Percentiles rank a stretch among this genome's conserved stretches.
Evolutionary conservation across 2,113 vertebrate genomes (phyloP).

Genomic region (Orthonyx spaldingii): DNA sequence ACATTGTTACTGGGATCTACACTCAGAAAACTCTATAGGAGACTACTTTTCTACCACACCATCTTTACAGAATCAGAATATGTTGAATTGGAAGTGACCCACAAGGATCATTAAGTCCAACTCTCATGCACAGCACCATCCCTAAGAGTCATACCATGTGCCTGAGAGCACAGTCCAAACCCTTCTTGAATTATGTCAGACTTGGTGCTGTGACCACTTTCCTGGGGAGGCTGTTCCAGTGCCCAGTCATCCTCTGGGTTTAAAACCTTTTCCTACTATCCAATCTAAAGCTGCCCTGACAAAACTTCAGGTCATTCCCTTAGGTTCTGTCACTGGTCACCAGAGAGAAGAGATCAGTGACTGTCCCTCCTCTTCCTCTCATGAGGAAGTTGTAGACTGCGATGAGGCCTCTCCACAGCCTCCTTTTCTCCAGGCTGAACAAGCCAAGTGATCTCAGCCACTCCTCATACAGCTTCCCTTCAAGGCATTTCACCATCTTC

Average conservation of each 20-base stretch:
- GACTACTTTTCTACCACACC: background rate
- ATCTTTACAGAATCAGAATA: background rate
- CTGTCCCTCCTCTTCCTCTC: background rate
- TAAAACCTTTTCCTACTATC: background rate
- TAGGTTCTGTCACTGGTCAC: background rate
- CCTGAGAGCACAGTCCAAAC: background rate
- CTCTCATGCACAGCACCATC: background rate
- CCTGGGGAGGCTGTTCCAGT: background rate
- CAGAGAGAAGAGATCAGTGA: background rate
- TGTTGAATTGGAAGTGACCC: background rate
- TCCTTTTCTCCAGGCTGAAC: background rate
- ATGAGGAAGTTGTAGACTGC: background rate
- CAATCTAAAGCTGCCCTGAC: background rate
- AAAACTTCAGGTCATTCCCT: fast-evolving
- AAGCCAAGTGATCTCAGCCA: background rate
- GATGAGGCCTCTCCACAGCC: background rate
- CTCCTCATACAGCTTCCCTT: background rate
- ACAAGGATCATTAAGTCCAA: too few relatives aligned
- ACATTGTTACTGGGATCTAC: background rate
- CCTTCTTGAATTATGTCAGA: background rate
- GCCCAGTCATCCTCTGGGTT: background rate
- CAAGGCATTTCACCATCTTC: background rate
- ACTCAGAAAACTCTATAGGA: background rate
- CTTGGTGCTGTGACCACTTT: background rate
- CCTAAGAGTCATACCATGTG: background rate